These are phyloP conservation scores for Sceloporus tristichus DNA, from an alignment of 2,113 vertebrate genomes.

Conservation along the genomic window DNA sequence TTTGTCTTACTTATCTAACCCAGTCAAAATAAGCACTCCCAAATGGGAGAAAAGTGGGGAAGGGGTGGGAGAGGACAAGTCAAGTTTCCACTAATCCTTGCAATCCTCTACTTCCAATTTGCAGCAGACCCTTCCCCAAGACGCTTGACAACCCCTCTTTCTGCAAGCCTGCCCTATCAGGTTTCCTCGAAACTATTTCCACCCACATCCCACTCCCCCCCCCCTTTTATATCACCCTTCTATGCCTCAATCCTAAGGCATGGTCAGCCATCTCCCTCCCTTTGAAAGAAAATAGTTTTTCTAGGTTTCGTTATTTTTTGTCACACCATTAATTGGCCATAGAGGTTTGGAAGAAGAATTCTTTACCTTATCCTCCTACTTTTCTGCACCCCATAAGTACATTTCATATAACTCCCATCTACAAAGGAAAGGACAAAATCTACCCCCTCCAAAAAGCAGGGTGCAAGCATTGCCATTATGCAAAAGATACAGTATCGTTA, in stretches of 20 bases:
- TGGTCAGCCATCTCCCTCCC: background rate
- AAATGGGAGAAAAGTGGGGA: background rate
- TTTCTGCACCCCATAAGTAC: background rate
- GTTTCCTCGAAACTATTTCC: background rate
- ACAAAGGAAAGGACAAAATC: background rate
- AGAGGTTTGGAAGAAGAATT: background rate
- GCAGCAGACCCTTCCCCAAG: background rate
- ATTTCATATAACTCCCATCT: background rate
- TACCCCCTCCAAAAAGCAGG: background rate
- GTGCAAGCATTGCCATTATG: background rate
- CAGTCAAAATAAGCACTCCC: constrained; percentile 41
- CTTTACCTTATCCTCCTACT: background rate
- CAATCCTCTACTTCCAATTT: background rate
- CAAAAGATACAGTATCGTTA: background rate
- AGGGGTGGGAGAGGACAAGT: background rate
- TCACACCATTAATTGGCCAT: background rate
- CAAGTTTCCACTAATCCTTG: background rate
- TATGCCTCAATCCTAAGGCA: background rate
- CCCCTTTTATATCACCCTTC: fast-evolving
- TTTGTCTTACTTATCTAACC: constrained; percentile 49
- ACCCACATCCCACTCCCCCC: background rate
- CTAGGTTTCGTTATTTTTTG: constrained; percentile 18
- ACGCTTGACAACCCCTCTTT: background rate
- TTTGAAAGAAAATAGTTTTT: constrained; percentile 17
- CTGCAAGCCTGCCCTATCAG: background rate